A percentile compares a stretch with the other conserved stretches of the same genome.
Evolutionary conservation across 2,797 vertebrate genomes (phyloP).

Genomic region (Bovichtus diacanthus): DNA sequence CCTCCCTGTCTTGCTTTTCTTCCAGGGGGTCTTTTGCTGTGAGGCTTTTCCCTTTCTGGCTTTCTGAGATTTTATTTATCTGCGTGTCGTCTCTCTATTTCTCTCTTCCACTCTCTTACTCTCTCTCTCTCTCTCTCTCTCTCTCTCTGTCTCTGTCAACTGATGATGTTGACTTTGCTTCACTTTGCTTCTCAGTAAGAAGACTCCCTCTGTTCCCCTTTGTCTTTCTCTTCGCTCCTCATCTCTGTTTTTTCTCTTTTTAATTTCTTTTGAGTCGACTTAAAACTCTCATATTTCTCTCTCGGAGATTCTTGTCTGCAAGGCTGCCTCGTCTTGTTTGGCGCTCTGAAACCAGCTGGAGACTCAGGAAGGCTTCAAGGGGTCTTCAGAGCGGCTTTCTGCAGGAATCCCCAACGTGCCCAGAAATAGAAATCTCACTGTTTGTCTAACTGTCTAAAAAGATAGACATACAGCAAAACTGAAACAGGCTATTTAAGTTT

Average conservation of each 20-base stretch:
- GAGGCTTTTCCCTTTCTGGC: constrained; percentile 66
- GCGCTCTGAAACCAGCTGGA: constrained; percentile 30
- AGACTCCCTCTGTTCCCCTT: constrained; percentile 17
- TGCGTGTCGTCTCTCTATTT: constrained; percentile 34
- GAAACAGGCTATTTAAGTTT: constrained; percentile 20
- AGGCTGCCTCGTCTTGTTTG: constrained; percentile 21
- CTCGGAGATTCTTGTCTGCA: constrained; percentile 34
- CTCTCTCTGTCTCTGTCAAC: constrained; percentile 32
- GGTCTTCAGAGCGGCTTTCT: constrained; percentile 35
- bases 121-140: too few relatives aligned
- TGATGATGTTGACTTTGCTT: constrained; percentile 64
- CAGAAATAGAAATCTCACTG: constrained; percentile 23
- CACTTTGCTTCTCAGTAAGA: constrained; percentile 35
- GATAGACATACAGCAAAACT: constrained; percentile 3
- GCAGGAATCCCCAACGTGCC: constrained; percentile 33
- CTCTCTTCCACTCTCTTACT: too few relatives aligned
- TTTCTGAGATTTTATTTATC: constrained; percentile 68
- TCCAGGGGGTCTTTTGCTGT: constrained; percentile 74
- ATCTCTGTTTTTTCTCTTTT: constrained; percentile 26
- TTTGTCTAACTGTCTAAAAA: constrained; percentile 27
- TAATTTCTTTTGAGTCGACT: constrained; percentile 29
- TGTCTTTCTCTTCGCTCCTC: constrained; percentile 21
- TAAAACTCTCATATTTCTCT: constrained; percentile 49
- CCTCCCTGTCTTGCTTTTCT: constrained; percentile 67
- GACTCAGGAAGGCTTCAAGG: constrained; percentile 39